These are phyloP conservation scores for Semaprochilodus insignis DNA, from an alignment of 2,797 vertebrate genomes.

Conservation along the genomic window DNA sequence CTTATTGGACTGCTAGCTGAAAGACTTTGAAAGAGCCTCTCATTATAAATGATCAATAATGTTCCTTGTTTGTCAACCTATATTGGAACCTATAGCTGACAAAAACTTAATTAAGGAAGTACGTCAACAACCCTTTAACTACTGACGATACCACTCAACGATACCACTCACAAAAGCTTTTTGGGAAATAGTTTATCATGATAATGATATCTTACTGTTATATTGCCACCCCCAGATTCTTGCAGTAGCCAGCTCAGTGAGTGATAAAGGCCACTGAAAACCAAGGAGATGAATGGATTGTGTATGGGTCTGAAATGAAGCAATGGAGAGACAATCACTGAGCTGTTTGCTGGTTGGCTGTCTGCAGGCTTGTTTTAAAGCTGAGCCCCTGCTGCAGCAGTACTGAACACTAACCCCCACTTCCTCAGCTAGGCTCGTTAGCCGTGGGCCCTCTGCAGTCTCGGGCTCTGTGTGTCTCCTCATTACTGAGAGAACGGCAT, in stretches of 20 bases:
- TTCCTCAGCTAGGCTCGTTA: constrained; percentile 25
- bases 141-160: too few relatives aligned
- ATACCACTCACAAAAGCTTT: too few relatives aligned
- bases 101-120: too few relatives aligned
- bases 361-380: constrained; percentile 11
- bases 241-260: neutral
- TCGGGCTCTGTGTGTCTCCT: constrained; percentile 31
- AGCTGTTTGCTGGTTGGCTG: constrained; percentile 3
- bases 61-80: too few relatives aligned
- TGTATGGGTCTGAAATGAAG: neutral
- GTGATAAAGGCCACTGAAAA: neutral
- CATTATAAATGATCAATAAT: too few relatives aligned
- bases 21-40: too few relatives aligned
- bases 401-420: neutral
- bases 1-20: too few relatives aligned
- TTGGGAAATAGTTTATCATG: too few relatives aligned
- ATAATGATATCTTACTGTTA: too few relatives aligned
- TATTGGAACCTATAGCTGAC: too few relatives aligned
- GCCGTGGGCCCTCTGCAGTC: constrained; percentile 7
- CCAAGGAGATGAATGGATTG: neutral
- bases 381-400: constrained; percentile 4
- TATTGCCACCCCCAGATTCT: too few relatives aligned
- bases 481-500: constrained; percentile 33
- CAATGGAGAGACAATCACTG: constrained; percentile 9
- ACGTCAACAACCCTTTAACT: too few relatives aligned